These are phyloP conservation scores for Lepidurus packardi DNA, from an alignment of 1,140 invertebrate genomes.

Conservation along the genomic window DNA sequence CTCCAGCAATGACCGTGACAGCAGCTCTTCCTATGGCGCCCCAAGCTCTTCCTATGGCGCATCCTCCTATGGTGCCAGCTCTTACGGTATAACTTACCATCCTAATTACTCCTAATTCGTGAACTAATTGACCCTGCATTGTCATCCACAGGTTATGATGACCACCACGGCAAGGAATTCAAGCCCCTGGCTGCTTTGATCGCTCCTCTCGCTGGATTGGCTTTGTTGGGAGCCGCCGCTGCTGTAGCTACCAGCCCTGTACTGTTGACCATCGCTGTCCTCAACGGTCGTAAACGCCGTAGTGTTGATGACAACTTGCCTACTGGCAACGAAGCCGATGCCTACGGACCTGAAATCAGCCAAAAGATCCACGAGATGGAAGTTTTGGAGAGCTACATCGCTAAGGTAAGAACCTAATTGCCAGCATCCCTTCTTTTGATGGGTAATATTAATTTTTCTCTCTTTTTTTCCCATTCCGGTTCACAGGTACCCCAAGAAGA, in stretches of 20 bases:
- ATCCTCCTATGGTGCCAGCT: slow-evolving; percentile 27
- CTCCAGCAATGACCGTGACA: slow-evolving; percentile 3
- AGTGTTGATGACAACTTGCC: slow-evolving; percentile 10
- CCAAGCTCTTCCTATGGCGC: background rate
- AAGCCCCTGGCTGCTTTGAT: slow-evolving; percentile 44
- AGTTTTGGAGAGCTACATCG: slow-evolving; percentile 38
- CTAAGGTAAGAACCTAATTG: background rate
- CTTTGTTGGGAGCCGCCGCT: slow-evolving; percentile 68
- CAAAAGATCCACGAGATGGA: slow-evolving; percentile 37
- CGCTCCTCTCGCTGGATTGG: slow-evolving; percentile 66
- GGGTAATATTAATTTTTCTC: slow-evolving; percentile 10
- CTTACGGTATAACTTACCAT: slow-evolving; percentile 25
- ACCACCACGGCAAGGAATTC: slow-evolving; percentile 25
- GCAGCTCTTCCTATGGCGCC: background rate
- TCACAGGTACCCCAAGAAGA: slow-evolving; percentile 43
- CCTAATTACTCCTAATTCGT: background rate
- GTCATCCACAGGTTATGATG: background rate
- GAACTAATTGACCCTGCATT: background rate
- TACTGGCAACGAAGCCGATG: slow-evolving; percentile 3
- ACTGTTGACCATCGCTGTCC: slow-evolving; percentile 64
- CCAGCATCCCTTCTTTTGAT: background rate
- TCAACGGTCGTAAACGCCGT: slow-evolving; percentile 49
- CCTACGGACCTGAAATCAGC: slow-evolving; percentile 24
- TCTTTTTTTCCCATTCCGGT: slow-evolving; percentile 36
- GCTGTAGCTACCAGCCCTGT: slow-evolving; percentile 68